phyloP scores from a whole-genome alignment of 2,888 invertebrate genomes.

The Dicycla oo region DNA sequence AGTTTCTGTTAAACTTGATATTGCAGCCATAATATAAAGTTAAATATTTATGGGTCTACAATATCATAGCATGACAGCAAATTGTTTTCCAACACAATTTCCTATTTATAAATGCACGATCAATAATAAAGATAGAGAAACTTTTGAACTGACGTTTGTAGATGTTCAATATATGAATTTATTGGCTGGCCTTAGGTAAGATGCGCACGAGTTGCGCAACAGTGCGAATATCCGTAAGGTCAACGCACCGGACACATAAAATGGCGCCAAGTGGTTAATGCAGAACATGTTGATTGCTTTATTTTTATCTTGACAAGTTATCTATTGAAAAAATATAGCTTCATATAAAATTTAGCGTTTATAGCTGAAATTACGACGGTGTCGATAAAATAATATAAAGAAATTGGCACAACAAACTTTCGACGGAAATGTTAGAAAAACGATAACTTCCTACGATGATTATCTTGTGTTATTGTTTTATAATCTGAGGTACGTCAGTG shows the following conservation, averaged over 20 bases:
- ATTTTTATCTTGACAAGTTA: constrained; percentile 59
- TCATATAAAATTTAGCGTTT: constrained; percentile 34
- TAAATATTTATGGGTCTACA: constrained; percentile 11
- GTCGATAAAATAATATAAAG: constrained; percentile 37
- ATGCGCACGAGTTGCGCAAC: constrained; percentile 79
- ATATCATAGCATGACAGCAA: constrained; percentile 24
- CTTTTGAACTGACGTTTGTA: constrained; percentile 40
- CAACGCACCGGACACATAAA: constrained; percentile 79
- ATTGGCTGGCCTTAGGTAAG: constrained; percentile 64
- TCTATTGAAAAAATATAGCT: constrained; percentile 46
- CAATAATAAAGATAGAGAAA: constrained; percentile 44
- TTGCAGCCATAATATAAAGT: neutral
- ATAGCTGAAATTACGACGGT: constrained; percentile 23
- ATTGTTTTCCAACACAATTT: constrained; percentile 35
- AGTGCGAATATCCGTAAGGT: constrained; percentile 79
- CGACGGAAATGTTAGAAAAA: constrained; percentile 44
- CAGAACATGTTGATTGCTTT: constrained; percentile 52
- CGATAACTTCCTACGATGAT: constrained; percentile 48
- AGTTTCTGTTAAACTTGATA: constrained; percentile 19
- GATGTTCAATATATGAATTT: constrained; percentile 64
- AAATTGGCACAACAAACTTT: constrained; percentile 38
- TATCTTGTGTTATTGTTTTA: constrained; percentile 58
- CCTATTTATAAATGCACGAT: constrained; percentile 38
- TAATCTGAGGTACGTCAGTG: constrained; percentile 46
- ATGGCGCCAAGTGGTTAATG: constrained; percentile 69